These are phyloP conservation scores for Lasioglossum morio DNA, from an alignment of 2,888 invertebrate genomes.

Conservation along the genomic window DNA sequence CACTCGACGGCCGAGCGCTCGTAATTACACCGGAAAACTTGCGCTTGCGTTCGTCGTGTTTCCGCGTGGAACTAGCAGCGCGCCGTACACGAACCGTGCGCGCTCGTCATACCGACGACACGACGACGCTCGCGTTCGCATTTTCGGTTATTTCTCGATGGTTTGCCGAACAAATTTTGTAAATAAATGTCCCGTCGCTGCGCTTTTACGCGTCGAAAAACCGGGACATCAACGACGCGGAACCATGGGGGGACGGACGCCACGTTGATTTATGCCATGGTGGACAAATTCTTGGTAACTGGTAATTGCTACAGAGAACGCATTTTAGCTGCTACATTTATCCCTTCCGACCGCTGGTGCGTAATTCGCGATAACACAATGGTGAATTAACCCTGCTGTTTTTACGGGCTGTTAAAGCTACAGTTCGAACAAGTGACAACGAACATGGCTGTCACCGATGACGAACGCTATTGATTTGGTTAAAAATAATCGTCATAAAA, in stretches of 20 bases:
- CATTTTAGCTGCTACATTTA: background rate
- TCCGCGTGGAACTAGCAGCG: background rate
- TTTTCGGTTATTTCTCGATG: conserved; percentile 18
- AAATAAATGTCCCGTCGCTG: background rate
- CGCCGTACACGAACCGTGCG: background rate
- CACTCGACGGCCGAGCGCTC: conserved; percentile 36
- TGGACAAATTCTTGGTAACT: background rate
- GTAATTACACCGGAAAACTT: conserved; percentile 21
- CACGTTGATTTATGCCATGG: background rate
- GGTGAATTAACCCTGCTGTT: background rate
- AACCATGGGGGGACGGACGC: background rate
- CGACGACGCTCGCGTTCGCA: background rate
- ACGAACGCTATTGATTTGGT: background rate
- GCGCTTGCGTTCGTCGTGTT: background rate
- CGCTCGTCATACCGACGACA: background rate
- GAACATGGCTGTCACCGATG: background rate
- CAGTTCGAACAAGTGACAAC: background rate
- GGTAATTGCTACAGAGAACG: background rate
- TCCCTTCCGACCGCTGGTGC: background rate
- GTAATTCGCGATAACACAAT: background rate
- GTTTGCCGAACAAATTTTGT: conserved; percentile 9
- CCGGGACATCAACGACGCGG: background rate
- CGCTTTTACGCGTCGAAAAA: background rate
- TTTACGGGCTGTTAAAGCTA: background rate
- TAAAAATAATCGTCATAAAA: background rate